These are phyloP conservation scores for Chloropsis cyanopogon DNA, from an alignment of 2,113 vertebrate species.

Conservation along the genomic window DNA sequence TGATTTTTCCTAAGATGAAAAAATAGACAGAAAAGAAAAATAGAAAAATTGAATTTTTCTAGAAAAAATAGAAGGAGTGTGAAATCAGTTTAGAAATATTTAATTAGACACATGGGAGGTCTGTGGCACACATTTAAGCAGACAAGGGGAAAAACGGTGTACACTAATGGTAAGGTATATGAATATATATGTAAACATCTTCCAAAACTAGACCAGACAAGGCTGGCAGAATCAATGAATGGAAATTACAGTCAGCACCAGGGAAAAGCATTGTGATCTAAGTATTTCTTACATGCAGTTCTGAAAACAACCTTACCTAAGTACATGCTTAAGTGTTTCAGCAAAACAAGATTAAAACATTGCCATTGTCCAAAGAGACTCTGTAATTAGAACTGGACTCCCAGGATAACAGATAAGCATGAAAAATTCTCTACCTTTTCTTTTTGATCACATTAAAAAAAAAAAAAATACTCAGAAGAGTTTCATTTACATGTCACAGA, in stretches of 20 bases:
- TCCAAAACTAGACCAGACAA: not conserved
- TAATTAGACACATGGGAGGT: not conserved
- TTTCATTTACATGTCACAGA: constrained; percentile 1
- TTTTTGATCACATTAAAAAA: not conserved
- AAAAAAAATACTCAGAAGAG: not conserved
- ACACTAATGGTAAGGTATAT: not conserved
- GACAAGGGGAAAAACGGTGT: not conserved
- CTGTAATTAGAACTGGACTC: not conserved
- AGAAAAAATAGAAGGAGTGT: not conserved
- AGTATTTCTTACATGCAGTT: not conserved
- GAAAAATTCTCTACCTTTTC: not conserved
- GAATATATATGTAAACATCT: not conserved
- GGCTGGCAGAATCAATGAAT: not conserved
- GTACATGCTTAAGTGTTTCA: not conserved
- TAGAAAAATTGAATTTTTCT: not conserved
- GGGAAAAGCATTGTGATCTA: not conserved
- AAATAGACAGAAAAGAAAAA: not conserved
- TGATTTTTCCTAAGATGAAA: not conserved
- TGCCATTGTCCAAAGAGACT: not conserved
- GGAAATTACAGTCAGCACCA: not conserved
- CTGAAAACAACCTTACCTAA: not conserved
- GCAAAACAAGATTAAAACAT: not conserved
- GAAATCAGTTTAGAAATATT: not conserved
- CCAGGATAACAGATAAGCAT: not conserved
- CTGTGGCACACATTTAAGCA: not conserved